phyloP scores from a whole-genome alignment of 2,113 vertebrate species.

The Ailurus styani region DNA sequence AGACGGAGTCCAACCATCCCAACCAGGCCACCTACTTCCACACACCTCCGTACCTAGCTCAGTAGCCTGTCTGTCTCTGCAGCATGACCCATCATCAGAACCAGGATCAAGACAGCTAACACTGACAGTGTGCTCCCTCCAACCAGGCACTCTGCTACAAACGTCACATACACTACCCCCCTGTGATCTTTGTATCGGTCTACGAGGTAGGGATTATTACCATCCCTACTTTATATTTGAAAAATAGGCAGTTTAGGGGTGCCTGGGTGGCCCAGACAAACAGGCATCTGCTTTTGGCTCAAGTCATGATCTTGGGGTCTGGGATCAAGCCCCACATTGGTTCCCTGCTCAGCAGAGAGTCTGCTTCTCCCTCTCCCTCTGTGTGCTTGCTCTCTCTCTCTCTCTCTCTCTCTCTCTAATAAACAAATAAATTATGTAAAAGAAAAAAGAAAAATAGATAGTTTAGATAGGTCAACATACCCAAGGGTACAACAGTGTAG shows the following conservation, averaged over 20 bases:
- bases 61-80: background rate
- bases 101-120: accelerated
- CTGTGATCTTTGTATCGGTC: background rate
- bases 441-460: background rate
- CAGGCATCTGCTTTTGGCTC: background rate
- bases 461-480: background rate
- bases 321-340: background rate
- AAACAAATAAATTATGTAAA: background rate
- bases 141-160: background rate
- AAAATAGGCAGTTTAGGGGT: background rate
- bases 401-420: background rate
- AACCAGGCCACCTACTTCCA: background rate
- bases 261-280: background rate
- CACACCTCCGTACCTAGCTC: background rate
- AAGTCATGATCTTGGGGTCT: background rate
- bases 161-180: background rate
- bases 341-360: background rate
- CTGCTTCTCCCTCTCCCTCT: background rate
- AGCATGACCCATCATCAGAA: background rate
- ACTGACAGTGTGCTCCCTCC: accelerated
- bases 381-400: background rate
- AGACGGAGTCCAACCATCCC: background rate
- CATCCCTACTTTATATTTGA: background rate
- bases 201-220: background rate
- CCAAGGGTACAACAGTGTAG: background rate